Conservation (phyloP, 1,140 invertebrate genomes). For the Ladona fulva region DNA sequence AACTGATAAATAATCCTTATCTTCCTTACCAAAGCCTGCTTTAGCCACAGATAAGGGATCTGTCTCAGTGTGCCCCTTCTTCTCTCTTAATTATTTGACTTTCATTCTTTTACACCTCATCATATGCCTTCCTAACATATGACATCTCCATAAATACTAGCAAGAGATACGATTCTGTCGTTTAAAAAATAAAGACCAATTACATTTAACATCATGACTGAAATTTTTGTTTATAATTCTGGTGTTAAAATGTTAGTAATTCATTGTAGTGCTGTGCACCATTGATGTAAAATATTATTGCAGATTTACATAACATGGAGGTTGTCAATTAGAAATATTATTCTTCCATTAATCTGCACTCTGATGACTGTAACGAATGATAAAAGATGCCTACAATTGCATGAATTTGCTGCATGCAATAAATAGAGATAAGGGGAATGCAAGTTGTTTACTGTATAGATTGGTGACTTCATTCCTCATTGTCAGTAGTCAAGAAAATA, state of each 20-base stretch:
- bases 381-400: neutral
- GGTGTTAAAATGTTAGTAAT: neutral
- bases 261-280: constrained; percentile 2
- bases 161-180: too few species aligned
- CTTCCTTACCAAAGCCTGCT: too few species aligned
- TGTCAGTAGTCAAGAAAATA: neutral
- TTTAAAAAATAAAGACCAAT: neutral
- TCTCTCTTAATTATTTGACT: too few species aligned
- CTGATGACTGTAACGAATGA: neutral
- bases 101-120: too few species aligned
- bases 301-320: neutral
- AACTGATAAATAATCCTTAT: too few species aligned
- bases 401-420: neutral
- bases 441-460: constrained; percentile 6
- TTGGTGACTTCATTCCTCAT: neutral
- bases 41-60: too few species aligned
- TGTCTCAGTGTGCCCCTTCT: too few species aligned
- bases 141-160: too few species aligned
- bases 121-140: too few species aligned
- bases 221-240: neutral
- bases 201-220: neutral
- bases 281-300: neutral
- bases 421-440: neutral
- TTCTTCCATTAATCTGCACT: constrained; percentile 9
- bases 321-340: constrained; percentile 8